These are phyloP conservation scores for Acronicta leporina DNA, from an alignment of 2,888 invertebrate species.

Conservation along the genomic window DNA sequence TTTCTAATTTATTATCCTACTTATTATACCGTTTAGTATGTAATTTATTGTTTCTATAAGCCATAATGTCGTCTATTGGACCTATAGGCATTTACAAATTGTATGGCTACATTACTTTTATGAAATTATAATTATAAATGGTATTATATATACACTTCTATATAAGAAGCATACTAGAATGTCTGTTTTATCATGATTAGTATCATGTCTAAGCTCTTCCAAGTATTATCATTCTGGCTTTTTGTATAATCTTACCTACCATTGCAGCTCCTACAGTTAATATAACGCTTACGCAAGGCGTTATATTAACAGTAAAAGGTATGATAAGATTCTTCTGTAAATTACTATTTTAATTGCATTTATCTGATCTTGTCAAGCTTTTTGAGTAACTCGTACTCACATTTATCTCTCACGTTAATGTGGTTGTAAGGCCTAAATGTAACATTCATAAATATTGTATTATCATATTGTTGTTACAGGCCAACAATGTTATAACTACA, in stretches of 20 bases:
- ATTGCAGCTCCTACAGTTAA: constrained; percentile 10
- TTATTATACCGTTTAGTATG: too few relatives aligned
- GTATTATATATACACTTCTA: too few relatives aligned
- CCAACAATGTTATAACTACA: too few relatives aligned
- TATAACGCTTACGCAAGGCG: constrained; percentile 26
- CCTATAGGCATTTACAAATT: too few relatives aligned
- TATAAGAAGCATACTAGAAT: too few relatives aligned
- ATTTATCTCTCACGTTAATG: constrained; percentile 44
- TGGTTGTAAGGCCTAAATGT: background rate
- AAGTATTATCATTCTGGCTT: background rate
- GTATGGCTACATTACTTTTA: too few relatives aligned
- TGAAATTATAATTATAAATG: too few relatives aligned
- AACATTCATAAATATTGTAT: background rate
- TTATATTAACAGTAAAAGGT: constrained; percentile 30
- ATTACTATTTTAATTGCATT: constrained; percentile 54
- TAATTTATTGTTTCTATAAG: too few relatives aligned
- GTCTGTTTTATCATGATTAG: background rate
- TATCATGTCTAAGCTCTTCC: background rate
- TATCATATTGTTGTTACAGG: too few relatives aligned
- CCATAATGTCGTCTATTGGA: too few relatives aligned
- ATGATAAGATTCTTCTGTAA: constrained; percentile 45
- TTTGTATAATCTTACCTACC: background rate
- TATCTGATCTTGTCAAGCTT: constrained; percentile 51
- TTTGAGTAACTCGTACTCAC: constrained; percentile 37
- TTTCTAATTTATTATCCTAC: too few relatives aligned